A percentile compares a stretch with the other conserved stretches of the same genome.
Evolutionary conservation across 1,140 invertebrate species (phyloP).

Genomic region (Ips typographus): DNA sequence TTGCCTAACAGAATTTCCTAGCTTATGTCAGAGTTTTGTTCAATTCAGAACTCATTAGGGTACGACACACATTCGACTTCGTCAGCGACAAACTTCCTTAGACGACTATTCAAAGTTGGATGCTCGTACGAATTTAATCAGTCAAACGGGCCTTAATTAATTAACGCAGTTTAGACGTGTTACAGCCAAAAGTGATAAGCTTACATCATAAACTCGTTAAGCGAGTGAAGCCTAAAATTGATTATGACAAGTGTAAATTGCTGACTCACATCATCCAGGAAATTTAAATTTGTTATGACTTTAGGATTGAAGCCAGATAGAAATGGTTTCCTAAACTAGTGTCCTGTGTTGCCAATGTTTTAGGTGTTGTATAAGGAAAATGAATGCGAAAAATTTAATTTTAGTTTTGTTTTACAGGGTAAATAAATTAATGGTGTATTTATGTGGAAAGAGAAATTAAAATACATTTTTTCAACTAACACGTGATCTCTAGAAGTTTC

Average conservation of each 20-base stretch:
- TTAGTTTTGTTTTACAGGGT: too few relatives aligned
- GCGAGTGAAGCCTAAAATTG: constrained; percentile 26
- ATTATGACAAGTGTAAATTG: constrained; percentile 28
- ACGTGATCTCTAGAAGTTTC: too few relatives aligned
- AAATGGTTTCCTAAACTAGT: too few relatives aligned
- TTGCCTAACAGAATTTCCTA: not conserved
- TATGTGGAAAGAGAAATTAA: too few relatives aligned
- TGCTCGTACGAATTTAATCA: not conserved
- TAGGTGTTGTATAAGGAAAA: too few relatives aligned
- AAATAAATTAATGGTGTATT: too few relatives aligned
- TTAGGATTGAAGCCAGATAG: too few relatives aligned
- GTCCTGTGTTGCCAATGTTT: too few relatives aligned
- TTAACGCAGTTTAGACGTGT: constrained; percentile 19
- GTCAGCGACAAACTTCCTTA: not conserved
- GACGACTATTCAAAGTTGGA: not conserved
- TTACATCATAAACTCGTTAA: constrained; percentile 24
- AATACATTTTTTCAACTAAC: too few relatives aligned
- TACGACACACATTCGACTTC: not conserved
- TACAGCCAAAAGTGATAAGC: constrained; percentile 25
- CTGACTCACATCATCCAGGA: constrained; percentile 12
- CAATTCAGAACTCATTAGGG: too few relatives aligned
- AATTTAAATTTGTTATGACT: not conserved
- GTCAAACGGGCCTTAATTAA: constrained; percentile 13
- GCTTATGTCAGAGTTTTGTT: too few relatives aligned
- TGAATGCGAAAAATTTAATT: too few relatives aligned